phyloP scores from a whole-genome alignment of 2,797 vertebrate species.

The Sorex maritimensis region DNA sequence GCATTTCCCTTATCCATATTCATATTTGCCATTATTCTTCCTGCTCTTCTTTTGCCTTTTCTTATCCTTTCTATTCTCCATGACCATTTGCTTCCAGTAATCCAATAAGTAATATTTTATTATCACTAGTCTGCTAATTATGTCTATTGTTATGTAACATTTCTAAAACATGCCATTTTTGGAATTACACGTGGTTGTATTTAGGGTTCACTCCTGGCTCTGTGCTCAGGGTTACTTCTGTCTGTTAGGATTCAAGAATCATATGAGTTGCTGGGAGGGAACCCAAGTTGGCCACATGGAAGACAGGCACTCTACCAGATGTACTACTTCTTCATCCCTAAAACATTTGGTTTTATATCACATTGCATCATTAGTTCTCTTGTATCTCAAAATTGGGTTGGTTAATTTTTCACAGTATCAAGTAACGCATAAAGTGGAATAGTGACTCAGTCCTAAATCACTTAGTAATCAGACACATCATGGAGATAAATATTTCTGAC shows the following conservation, averaged over 20 bases:
- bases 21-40: background rate
- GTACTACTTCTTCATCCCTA: background rate
- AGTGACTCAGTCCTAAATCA: background rate
- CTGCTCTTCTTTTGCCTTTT: background rate
- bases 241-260: too few relatives aligned
- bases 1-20: background rate
- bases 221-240: too few relatives aligned
- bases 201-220: too few relatives aligned
- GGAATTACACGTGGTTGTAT: too few relatives aligned
- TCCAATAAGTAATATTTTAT: slow-evolving; percentile 37
- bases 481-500: background rate
- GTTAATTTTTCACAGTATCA: slow-evolving; percentile 27
- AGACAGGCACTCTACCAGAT: too few relatives aligned
- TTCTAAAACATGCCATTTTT: slow-evolving; percentile 1
- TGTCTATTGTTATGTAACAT: background rate
- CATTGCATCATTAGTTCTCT: slow-evolving; percentile 2
- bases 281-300: too few relatives aligned
- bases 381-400: slow-evolving; percentile 38
- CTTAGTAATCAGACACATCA: background rate
- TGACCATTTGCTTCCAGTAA: background rate
- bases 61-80: background rate
- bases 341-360: slow-evolving; percentile 15
- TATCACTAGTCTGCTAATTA: background rate
- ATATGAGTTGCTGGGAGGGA: too few relatives aligned
- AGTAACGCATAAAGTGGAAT: background rate